Base-by-base conservation (phyloP, 37 sponge, comb jelly and placozoan genomes). In the Petrosia ficiformis region DNA sequence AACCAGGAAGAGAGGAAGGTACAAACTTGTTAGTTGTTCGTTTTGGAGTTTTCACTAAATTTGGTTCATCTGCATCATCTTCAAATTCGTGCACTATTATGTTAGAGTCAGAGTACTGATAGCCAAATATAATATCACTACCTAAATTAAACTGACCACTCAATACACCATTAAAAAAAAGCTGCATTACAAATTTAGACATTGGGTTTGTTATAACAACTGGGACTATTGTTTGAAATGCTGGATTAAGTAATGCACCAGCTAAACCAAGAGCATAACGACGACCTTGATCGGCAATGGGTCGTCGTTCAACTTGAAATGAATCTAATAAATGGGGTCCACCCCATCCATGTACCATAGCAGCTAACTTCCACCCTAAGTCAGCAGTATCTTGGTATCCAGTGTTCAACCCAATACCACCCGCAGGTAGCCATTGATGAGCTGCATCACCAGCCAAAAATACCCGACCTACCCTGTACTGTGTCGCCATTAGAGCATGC, bases 391-490 rank as follows among this genome's bases (percentile, higher is more conserved):
- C 93, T 21, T 61, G 63, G 38, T 86, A 42, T 32, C 93, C 93
- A 0, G 93, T 87, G 56, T 92, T 92, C 82, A 92, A 26, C 16
- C 93, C 93, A 30, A 87, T 60, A 6, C 93, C 93, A 28, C 93
- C 93, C 65, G 79, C 85, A 31, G 93, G 93, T 22, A 87, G 30
- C 93, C 93, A 92, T 59, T 81, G 82, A 64, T 92, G 93, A 29
- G 85, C 88, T 35, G 87, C 80, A 74, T 92, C 93, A 24, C 93
- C 93, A 58, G 81, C 84, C n/a, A 3, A 92, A 68, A 92, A 70
- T 42, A 81, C 74, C 14, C 77, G 76, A 14, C 88, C 93, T 19
- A 77, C 82, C 28, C 82, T 75, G 57, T 78, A 87, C 68, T 87
- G 80, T 0, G 85, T 84, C 3, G 85, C 48, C 4, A 87, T 44